These are phyloP conservation scores for Drosophila leonis DNA, from an alignment of 2,888 invertebrate species.

Conservation along the genomic window DNA sequence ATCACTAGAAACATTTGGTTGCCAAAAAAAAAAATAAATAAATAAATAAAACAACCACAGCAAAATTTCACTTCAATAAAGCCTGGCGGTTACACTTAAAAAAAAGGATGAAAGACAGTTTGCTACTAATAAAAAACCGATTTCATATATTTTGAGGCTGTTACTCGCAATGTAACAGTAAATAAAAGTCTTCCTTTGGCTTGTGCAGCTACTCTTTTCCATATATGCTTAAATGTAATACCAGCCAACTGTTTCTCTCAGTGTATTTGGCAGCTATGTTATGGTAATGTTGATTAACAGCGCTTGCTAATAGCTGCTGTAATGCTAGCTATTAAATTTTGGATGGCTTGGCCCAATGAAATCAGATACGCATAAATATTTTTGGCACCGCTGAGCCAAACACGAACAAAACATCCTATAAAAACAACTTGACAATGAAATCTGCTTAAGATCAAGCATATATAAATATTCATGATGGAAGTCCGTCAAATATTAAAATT, in stretches of 20 bases:
- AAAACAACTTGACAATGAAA: constrained; percentile 61
- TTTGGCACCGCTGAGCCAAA: constrained; percentile 41
- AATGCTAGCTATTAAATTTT: constrained; percentile 45
- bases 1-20: constrained; percentile 55
- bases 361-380: constrained; percentile 52
- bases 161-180: background rate
- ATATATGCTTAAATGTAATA: background rate
- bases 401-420: constrained; percentile 36
- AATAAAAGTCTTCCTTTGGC: too few species aligned
- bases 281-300: constrained; percentile 54
- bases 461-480: constrained; percentile 69
- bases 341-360: constrained; percentile 46
- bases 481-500: constrained; percentile 38
- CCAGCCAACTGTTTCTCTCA: background rate
- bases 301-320: constrained; percentile 46
- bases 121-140: background rate
- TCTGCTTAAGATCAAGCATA: constrained; percentile 8
- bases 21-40: constrained; percentile 40
- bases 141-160: background rate
- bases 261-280: constrained; percentile 28
- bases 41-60: background rate
- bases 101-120: background rate
- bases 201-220: background rate
- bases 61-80: constrained; percentile 55
- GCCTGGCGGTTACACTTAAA: constrained; percentile 4